A percentile compares a stretch with the other conserved stretches of the same genome.
These are phyloP conservation scores for Protonemura montana DNA, from an alignment of 2,888 invertebrate species.

Conservation along the genomic window DNA sequence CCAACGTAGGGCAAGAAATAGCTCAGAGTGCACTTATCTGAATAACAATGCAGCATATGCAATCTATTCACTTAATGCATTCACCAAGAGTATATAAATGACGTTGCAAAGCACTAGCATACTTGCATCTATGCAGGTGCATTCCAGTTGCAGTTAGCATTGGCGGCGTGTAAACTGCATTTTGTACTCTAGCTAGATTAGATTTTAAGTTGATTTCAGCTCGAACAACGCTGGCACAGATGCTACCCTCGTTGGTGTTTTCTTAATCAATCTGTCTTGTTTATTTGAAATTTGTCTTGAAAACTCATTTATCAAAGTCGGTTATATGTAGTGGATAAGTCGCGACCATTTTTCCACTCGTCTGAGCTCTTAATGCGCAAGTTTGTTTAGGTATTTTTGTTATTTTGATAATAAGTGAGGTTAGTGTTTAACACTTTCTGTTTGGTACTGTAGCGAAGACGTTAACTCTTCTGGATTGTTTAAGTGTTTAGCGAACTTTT, in stretches of 20 bases:
- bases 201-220: background rate
- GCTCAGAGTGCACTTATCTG: background rate
- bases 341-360: background rate
- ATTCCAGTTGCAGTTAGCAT: background rate
- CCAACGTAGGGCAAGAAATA: background rate
- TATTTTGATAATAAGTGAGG: too few relatives aligned
- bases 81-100: background rate
- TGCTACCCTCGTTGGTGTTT: background rate
- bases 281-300: slow-evolving; percentile 7
- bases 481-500: too few relatives aligned
- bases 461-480: too few relatives aligned
- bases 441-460: too few relatives aligned
- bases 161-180: background rate
- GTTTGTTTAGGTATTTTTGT: too few relatives aligned
- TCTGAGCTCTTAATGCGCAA: too few relatives aligned
- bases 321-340: background rate
- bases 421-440: too few relatives aligned
- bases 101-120: background rate
- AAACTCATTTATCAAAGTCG: background rate
- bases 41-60: background rate
- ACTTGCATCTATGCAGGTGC: background rate
- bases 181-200: background rate
- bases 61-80: background rate
- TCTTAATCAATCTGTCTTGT: background rate
- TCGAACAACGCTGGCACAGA: background rate